These are phyloP conservation scores for Synergus itoensis DNA, from an alignment of 2,888 invertebrate genomes.

Conservation along the genomic window DNA sequence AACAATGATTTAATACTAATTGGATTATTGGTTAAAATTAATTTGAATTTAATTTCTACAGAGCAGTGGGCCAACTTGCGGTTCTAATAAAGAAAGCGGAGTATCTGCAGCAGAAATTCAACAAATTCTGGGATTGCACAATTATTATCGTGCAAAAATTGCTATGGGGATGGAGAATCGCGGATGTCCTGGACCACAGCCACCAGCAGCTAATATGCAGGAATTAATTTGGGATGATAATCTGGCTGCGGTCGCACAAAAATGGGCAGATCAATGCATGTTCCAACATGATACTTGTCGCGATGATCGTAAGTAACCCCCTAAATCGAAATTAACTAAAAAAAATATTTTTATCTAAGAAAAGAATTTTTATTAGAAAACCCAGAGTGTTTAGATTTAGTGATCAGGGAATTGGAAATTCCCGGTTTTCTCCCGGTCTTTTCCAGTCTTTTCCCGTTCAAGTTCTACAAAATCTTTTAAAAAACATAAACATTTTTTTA, in stretches of 20 bases:
- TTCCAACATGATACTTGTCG: constrained; percentile 74
- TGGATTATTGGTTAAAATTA: background rate
- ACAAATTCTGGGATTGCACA: constrained; percentile 74
- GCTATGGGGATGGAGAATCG: constrained; percentile 70
- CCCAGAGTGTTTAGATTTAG: no score
- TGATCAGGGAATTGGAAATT: no score
- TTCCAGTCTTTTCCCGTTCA: no score
- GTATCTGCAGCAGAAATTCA: constrained; percentile 68
- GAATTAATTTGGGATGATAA: constrained; percentile 73
- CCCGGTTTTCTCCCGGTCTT: no score
- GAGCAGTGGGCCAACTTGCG: constrained; percentile 44
- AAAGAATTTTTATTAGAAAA: no score
- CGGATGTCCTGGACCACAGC: constrained; percentile 75
- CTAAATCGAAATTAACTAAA: background rate
- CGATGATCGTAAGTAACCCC: constrained; percentile 64
- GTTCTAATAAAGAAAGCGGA: constrained; percentile 43
- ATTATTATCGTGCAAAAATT: constrained; percentile 70
- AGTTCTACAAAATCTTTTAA: no score
- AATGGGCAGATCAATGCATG: constrained; percentile 76
- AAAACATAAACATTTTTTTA: no score
- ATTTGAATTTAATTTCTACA: background rate
- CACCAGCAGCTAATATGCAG: constrained; percentile 74
- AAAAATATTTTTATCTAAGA: background rate
- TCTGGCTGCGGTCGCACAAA: constrained; percentile 71
- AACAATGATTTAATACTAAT: background rate